These are phyloP conservation scores for Bombus superbus DNA, from an alignment of 1,140 invertebrate species.

Conservation along the genomic window DNA sequence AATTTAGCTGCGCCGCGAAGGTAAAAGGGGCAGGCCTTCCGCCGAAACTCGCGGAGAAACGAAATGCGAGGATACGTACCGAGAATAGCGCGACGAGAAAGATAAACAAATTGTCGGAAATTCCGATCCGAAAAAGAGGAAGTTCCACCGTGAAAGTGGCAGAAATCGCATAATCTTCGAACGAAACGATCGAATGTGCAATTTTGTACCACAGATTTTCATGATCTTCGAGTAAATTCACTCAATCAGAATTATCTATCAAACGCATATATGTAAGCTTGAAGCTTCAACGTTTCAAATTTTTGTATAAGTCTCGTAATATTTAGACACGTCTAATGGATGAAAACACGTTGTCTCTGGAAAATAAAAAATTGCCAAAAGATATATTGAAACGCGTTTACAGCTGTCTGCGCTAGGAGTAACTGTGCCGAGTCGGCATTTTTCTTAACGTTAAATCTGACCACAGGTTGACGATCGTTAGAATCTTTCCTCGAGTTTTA, in stretches of 20 bases:
- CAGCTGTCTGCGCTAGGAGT: background rate
- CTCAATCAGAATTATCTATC: background rate
- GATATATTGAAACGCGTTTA: background rate
- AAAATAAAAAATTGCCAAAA: background rate
- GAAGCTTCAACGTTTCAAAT: no score
- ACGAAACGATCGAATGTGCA: background rate
- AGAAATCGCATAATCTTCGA: background rate
- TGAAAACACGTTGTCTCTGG: background rate
- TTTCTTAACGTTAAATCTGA: background rate
- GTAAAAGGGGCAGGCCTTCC: slow-evolving; percentile 15
- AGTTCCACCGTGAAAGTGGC: background rate
- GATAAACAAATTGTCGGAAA: slow-evolving; percentile 59
- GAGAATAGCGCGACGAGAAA: slow-evolving; percentile 15
- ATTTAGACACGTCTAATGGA: no score
- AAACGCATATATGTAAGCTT: no score
- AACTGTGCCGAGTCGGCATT: background rate
- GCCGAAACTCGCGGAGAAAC: slow-evolving; percentile 13
- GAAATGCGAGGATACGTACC: slow-evolving; percentile 46
- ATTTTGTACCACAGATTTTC: background rate
- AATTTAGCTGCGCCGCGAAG: slow-evolving; percentile 56
- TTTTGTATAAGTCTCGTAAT: no score
- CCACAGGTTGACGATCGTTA: slow-evolving; percentile 21
- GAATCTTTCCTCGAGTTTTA: background rate
- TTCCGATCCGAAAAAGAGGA: slow-evolving; percentile 6
- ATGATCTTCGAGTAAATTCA: background rate